Evolutionary conservation across 1,140 invertebrate genomes (phyloP).

Genomic region (Octopus bimaculoides): DNA sequence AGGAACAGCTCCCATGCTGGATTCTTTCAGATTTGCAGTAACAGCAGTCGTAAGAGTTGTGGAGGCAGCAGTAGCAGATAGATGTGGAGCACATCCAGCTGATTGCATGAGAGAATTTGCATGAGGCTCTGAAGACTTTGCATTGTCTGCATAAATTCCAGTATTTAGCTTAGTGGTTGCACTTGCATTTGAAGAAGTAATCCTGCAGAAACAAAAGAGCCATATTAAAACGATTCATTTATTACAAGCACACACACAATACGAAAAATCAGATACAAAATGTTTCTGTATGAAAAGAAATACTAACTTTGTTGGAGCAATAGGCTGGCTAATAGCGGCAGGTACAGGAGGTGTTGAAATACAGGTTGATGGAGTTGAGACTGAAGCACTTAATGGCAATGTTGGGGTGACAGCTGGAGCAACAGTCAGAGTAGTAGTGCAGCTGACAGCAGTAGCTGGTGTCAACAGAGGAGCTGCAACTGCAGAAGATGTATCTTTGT

Average conservation of each 20-base stretch:
- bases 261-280: no score
- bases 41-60: neutral
- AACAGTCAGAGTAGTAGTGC: neutral
- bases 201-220: neutral
- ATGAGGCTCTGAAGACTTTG: neutral
- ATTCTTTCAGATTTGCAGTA: neutral
- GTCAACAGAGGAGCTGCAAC: neutral
- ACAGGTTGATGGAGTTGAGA: neutral
- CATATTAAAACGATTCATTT: no score
- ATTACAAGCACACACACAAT: no score
- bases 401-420: neutral
- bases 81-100: neutral
- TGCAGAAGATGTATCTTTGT: neutral
- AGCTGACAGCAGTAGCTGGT: neutral
- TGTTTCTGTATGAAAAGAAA: no score
- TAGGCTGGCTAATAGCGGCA: neutral
- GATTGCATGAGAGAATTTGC: neutral
- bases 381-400: neutral
- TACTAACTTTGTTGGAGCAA: neutral
- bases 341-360: neutral
- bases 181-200: neutral
- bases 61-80: neutral
- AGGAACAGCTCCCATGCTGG: neutral
- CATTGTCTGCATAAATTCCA: neutral
- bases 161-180: neutral